A percentile compares a stretch with the other conserved stretches of the same genome.
These are phyloP conservation scores for Notodonta dromedarius DNA, from an alignment of 2,888 invertebrate species.

Conservation along the genomic window DNA sequence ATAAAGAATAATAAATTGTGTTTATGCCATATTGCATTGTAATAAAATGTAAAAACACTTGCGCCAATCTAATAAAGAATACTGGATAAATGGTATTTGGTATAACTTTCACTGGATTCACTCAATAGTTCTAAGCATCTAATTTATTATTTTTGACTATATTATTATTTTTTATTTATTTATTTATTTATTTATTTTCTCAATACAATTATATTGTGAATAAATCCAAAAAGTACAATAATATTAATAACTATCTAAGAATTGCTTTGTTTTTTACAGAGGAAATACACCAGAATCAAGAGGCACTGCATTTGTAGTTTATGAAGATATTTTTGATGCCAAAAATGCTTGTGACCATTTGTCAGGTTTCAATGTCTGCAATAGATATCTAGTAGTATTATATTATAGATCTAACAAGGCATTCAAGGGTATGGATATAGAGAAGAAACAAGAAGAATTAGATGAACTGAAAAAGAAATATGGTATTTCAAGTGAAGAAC, in stretches of 20 bases:
- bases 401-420: slow-evolving; percentile 99
- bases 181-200: too few species aligned
- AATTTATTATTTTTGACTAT: too few species aligned
- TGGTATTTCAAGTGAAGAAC: slow-evolving; percentile 87
- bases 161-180: too few species aligned
- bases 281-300: slow-evolving; percentile 99
- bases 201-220: too few species aligned
- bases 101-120: too few species aligned
- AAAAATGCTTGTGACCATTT: slow-evolving; percentile 99
- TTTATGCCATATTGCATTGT: too few species aligned
- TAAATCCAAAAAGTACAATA: too few species aligned
- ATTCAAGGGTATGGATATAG: slow-evolving; percentile 97
- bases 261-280: slow-evolving; percentile 77
- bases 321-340: slow-evolving; percentile 99
- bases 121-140: too few species aligned
- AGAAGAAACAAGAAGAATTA: slow-evolving; percentile 97
- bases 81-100: too few species aligned
- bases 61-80: too few species aligned
- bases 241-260: not conserved
- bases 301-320: slow-evolving; percentile 99
- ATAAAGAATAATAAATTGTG: too few species aligned
- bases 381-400: slow-evolving; percentile 98
- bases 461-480: slow-evolving; percentile 98
- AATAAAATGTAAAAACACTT: too few species aligned
- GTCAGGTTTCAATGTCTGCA: slow-evolving; percentile 99